phyloP scores from a whole-genome alignment of 2,797 vertebrate species.

The Echiichthys vipera region DNA sequence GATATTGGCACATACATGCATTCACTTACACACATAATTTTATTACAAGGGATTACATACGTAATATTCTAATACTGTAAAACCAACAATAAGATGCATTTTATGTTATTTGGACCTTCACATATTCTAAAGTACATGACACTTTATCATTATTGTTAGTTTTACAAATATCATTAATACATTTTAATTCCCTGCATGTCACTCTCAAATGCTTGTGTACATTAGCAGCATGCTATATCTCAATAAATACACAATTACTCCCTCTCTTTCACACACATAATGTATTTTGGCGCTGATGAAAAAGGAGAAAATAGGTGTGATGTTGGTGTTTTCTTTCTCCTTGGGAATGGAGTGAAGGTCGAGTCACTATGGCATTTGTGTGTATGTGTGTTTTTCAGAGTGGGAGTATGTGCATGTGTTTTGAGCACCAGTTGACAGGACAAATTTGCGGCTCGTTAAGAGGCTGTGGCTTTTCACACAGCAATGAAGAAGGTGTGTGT shows the following conservation, averaged over 20 bases:
- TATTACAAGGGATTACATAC: constrained; percentile 31
- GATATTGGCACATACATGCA: constrained; percentile 28
- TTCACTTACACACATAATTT: constrained; percentile 23
- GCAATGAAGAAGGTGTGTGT: constrained; percentile 62
- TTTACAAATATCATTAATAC: too few species aligned
- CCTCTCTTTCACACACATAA: constrained; percentile 22
- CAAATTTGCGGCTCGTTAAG: constrained; percentile 95
- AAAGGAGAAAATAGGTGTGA: constrained; percentile 59
- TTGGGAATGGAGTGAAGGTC: constrained; percentile 84
- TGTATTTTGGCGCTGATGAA: constrained; percentile 47
- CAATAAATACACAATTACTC: constrained; percentile 18
- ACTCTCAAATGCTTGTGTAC: not conserved
- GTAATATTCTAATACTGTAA: constrained; percentile 11
- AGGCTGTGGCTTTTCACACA: constrained; percentile 92
- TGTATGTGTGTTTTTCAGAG: constrained; percentile 37
- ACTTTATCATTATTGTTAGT: too few species aligned
- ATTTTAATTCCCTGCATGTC: not conserved
- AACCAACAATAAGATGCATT: not conserved
- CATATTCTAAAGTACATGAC: not conserved
- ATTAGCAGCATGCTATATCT: not conserved
- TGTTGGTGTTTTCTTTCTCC: constrained; percentile 75
- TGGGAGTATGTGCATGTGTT: constrained; percentile 22
- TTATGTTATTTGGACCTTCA: not conserved
- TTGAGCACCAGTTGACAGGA: constrained; percentile 88
- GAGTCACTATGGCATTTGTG: constrained; percentile 66